Base-by-base conservation (phyloP, 2,113 vertebrate genomes). In the Gallinago media region DNA sequence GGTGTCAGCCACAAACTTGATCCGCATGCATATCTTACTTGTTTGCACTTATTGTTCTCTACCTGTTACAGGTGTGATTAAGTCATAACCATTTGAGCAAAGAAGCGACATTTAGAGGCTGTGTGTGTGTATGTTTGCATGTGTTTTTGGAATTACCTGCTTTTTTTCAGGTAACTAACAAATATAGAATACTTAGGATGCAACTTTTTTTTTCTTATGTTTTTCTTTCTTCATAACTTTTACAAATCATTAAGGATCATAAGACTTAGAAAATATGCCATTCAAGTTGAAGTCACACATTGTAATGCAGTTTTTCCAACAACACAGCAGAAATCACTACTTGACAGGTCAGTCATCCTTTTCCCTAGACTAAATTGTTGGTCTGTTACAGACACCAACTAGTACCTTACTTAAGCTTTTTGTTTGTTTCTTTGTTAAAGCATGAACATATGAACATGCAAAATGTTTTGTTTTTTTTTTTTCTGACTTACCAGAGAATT, bases 91-190 rank as follows among this genome's bases (percentile, higher is more conserved):
- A 74, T 38, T 61, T 56, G 36, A 61, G 46, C 11, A 59, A 73
- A 77, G 74, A 70, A 56, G 1, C 2, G 34, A 6, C 8, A 23
- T 63, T 31, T 54, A 16, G 17, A 21, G 11, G 2, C 1, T 1
- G 7, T 11, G 12, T 47, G 4, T 52, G 3, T 47, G 11, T 47
- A 9, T 12, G 6, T 72, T 32, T 85, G 4, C 42, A 27, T 32
- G 7, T 31, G 4, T 23, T 61, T 95, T 76, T 79, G 62, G 44
- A 58, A 74, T 40, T 79, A 11, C 7, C 67, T 80, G 9, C 15
- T 62, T 55, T 8, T 8, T 34, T 91, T 84, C n/a, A 86, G 18
- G 25, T 63, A 38, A 49, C 20, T 73, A 79, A 46, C 17, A 79
- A 47, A 15, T 12, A 54, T 6, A 85, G 15, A 72, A 52, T 4